A percentile compares a stretch with the other conserved stretches of the same genome.
These are phyloP conservation scores for Cheilosia impressa DNA, from an alignment of 2,888 invertebrate species.

Conservation along the genomic window DNA sequence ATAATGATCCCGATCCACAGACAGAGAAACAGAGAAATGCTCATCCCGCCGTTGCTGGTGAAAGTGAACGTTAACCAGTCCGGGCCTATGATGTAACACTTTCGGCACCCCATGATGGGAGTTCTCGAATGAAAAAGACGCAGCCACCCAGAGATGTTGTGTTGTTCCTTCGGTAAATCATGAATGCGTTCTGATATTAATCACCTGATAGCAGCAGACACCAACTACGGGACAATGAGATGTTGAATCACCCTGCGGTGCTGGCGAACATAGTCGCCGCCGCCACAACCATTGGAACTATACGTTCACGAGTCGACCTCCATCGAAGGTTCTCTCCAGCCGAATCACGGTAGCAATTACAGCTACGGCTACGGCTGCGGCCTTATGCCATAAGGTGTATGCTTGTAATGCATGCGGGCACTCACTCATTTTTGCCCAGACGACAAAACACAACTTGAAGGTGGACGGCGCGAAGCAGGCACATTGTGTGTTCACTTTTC, in stretches of 20 bases:
- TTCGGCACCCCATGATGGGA: slow-evolving; percentile 54
- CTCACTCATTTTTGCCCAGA: slow-evolving; percentile 42
- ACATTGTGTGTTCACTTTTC: slow-evolving; percentile 24
- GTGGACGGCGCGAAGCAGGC: neutral
- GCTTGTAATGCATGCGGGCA: slow-evolving; percentile 31
- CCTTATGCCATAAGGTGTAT: slow-evolving; percentile 39
- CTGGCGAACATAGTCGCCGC: neutral
- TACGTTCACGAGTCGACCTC: slow-evolving; percentile 47
- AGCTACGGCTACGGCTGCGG: neutral
- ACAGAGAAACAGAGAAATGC: slow-evolving; percentile 1
- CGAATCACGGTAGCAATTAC: slow-evolving; percentile 62
- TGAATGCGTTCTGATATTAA: slow-evolving; percentile 50
- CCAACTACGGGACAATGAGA: slow-evolving; percentile 18
- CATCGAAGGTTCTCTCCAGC: slow-evolving; percentile 47
- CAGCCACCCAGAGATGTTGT: slow-evolving; percentile 23
- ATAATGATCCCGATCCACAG: slow-evolving; percentile 25
- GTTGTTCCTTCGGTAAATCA: slow-evolving; percentile 29
- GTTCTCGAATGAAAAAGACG: slow-evolving; percentile 1
- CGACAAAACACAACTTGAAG: slow-evolving; percentile 31
- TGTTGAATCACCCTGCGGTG: slow-evolving; percentile 35
- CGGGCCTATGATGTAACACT: slow-evolving; percentile 59
- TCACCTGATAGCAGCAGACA: slow-evolving; percentile 48
- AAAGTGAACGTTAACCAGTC: slow-evolving; percentile 53
- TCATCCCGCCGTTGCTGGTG: slow-evolving; percentile 39
- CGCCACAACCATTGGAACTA: neutral